These are phyloP conservation scores for Phalanger gymnotis DNA, from an alignment of 2,797 vertebrate species.

Conservation along the genomic window DNA sequence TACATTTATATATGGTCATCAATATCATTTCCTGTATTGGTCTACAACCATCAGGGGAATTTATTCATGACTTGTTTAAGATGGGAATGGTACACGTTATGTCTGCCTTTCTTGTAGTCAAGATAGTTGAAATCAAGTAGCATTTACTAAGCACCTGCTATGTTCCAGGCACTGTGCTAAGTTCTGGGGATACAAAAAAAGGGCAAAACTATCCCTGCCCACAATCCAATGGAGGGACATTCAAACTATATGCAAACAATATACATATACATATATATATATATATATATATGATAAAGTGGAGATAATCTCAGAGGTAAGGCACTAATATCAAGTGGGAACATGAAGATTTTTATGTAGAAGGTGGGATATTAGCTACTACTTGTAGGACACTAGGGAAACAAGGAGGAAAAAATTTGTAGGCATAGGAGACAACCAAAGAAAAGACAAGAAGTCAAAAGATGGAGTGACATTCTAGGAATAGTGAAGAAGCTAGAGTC, in stretches of 20 bases:
- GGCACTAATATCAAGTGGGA: not conserved
- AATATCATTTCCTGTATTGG: not conserved
- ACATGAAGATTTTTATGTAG: not conserved
- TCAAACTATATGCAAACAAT: not conserved
- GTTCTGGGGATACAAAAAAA: no score
- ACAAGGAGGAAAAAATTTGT: not conserved
- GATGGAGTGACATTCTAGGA: not conserved
- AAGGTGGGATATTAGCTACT: not conserved
- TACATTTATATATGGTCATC: not conserved
- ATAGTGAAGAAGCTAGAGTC: not conserved
- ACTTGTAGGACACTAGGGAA: not conserved
- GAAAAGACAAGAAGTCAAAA: not conserved
- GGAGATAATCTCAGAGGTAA: not conserved
- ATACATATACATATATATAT: no score
- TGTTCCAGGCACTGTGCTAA: no score
- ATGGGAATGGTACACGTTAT: not conserved
- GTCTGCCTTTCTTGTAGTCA: not conserved
- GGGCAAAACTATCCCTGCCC: no score
- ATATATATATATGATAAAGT: not conserved
- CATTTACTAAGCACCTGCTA: no score
- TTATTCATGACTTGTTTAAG: not conserved
- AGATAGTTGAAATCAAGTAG: not conserved
- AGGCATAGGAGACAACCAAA: not conserved
- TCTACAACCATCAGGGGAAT: conserved; percentile 1
- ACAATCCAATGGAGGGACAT: not conserved